phyloP scores from a whole-genome alignment of 2,888 invertebrate species.

The Tortrix viridana region DNA sequence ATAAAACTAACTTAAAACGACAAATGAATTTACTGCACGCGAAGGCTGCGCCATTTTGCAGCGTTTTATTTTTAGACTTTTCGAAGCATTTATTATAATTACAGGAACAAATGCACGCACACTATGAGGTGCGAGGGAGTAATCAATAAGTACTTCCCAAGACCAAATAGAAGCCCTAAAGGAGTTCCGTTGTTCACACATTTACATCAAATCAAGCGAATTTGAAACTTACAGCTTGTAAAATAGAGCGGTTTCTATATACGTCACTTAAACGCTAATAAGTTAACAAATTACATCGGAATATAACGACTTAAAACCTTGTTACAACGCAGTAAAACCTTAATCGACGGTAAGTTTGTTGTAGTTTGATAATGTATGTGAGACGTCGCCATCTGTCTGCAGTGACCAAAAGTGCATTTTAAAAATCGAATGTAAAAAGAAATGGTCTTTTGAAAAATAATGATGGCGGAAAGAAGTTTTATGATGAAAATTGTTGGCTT shows the following conservation, averaged over 20 bases:
- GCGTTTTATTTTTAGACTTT: conserved; percentile 12
- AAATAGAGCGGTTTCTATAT: neutral
- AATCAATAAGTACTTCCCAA: conserved; percentile 36
- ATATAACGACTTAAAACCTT: too few relatives aligned
- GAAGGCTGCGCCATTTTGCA: conserved; percentile 1
- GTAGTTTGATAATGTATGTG: conserved; percentile 50
- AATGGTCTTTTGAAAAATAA: neutral
- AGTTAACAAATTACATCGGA: too few relatives aligned
- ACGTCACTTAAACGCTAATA: too few relatives aligned
- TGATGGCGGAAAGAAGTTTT: neutral
- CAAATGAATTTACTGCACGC: neutral
- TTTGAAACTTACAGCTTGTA: conserved; percentile 3
- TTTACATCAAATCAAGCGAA: conserved; percentile 6
- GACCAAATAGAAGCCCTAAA: conserved; percentile 37
- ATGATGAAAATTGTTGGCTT: neutral
- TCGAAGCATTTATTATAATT: conserved; percentile 26
- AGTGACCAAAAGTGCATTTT: conserved; percentile 28
- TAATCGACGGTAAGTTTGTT: neutral
- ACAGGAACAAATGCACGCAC: conserved; percentile 17
- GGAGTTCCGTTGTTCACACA: conserved; percentile 26
- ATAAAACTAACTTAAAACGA: neutral
- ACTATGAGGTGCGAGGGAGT: conserved; percentile 33
- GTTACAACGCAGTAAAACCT: neutral
- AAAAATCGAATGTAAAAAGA: conserved; percentile 13
- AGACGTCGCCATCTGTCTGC: conserved; percentile 52